Evolutionary conservation across 1,140 invertebrate genomes (phyloP).

Genomic region (Aphelinus certus): DNA sequence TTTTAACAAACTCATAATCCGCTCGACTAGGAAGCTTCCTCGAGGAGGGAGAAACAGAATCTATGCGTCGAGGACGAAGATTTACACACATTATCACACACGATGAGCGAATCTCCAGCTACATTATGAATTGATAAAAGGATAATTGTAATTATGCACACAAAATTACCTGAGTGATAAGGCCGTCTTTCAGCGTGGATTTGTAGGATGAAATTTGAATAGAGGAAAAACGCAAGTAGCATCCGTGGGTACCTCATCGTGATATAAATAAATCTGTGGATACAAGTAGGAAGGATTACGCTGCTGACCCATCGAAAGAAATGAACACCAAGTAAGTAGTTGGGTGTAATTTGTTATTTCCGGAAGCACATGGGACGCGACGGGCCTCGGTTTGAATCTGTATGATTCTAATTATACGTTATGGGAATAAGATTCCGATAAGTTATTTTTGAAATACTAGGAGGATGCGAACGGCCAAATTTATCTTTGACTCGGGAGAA

Average conservation of each 20-base stretch:
- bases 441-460: slow-evolving; percentile 22
- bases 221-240: slow-evolving; percentile 3
- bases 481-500: slow-evolving; percentile 19
- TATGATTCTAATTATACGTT: slow-evolving; percentile 18
- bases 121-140: no score
- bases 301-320: no score
- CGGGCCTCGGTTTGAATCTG: not conserved
- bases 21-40: no score
- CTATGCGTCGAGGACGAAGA: no score
- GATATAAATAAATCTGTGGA: slow-evolving; percentile 21
- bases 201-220: not conserved
- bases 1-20: no score
- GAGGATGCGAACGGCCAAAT: slow-evolving; percentile 16
- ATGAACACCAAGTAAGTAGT: no score
- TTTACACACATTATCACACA: no score
- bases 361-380: no score
- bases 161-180: not conserved
- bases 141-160: no score
- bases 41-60: no score
- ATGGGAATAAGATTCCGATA: not conserved
- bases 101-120: no score
- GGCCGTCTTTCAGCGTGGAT: not conserved
- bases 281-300: not conserved
- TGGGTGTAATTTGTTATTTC: no score
- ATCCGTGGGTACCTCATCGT: slow-evolving; percentile 13